Percentiles rank a stretch among this genome's conserved stretches.
phyloP scores from a whole-genome alignment of 2,888 invertebrate genomes.

The Entomobrya proxima region DNA sequence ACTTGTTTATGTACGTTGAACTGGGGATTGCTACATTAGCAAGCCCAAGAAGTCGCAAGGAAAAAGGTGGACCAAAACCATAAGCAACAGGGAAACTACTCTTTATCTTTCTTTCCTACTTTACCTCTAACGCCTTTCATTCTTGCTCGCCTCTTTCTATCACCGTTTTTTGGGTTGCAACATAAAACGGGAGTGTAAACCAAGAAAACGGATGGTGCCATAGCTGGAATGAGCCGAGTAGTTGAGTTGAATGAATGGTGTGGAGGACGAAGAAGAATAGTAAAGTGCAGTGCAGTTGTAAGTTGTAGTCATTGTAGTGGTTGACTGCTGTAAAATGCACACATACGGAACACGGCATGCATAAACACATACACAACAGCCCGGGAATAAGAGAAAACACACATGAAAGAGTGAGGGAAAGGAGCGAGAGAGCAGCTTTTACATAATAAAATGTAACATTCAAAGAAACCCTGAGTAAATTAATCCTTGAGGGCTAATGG shows the following conservation, averaged over 20 bases:
- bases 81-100: conserved; percentile 1
- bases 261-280: not conserved
- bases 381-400: not conserved
- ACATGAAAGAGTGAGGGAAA: conserved; percentile 3
- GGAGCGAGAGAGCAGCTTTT: conserved; percentile 18
- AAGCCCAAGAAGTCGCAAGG: not conserved
- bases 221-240: no score
- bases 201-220: not conserved
- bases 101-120: not conserved
- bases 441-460: conserved; percentile 62
- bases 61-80: conserved; percentile 18
- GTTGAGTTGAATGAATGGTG: conserved; percentile 28
- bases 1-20: conserved; percentile 25
- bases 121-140: not conserved
- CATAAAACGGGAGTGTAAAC: not conserved
- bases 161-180: no score
- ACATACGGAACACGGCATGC: not conserved
- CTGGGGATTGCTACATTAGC: conserved; percentile 4
- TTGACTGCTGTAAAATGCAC: conserved; percentile 29
- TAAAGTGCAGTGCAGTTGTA: not conserved
- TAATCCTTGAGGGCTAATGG: conserved; percentile 68
- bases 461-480: conserved; percentile 65
- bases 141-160: no score
- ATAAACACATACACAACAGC: not conserved
- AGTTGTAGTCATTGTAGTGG: conserved; percentile 1